Evolutionary conservation across 1,140 invertebrate species (phyloP).

Genomic region (Polyergus mexicanus): DNA sequence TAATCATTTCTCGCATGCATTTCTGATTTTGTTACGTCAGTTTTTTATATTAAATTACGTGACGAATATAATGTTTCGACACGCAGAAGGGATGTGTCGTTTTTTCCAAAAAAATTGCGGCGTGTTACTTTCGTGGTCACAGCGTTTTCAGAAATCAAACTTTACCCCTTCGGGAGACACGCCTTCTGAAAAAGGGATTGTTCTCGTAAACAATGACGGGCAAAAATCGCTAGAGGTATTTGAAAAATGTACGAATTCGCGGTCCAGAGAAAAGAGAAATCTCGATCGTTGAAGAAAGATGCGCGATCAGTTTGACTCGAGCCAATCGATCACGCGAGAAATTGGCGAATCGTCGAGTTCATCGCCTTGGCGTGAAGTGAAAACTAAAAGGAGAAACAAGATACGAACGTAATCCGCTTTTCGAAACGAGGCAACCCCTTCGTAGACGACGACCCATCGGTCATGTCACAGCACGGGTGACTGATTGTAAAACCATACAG

Average conservation of each 20-base stretch:
- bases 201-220: conserved; percentile 73
- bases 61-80: not conserved
- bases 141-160: conserved; percentile 48
- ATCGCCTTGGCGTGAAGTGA: conserved; percentile 37
- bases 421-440: conserved; percentile 79
- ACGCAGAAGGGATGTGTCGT: not conserved
- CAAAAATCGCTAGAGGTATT: conserved; percentile 52
- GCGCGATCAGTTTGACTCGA: conserved; percentile 30
- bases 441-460: conserved; percentile 80
- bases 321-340: conserved; percentile 62
- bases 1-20: not conserved
- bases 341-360: conserved; percentile 31
- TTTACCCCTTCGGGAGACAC: conserved; percentile 49
- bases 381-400: conserved; percentile 69
- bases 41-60: not conserved
- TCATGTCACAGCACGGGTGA: conserved; percentile 86
- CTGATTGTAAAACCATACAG: conserved; percentile 87
- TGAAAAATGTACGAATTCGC: conserved; percentile 36
- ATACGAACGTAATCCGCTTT: conserved; percentile 84
- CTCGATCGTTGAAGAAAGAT: not conserved
- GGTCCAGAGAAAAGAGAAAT: not conserved
- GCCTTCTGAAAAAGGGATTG: conserved; percentile 54
- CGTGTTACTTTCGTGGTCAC: conserved; percentile 22
- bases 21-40: not conserved
- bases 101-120: conserved; percentile 8